Evolutionary conservation across 2,113 vertebrate species (phyloP).

Genomic region (Oncorhynchus tshawytscha): DNA sequence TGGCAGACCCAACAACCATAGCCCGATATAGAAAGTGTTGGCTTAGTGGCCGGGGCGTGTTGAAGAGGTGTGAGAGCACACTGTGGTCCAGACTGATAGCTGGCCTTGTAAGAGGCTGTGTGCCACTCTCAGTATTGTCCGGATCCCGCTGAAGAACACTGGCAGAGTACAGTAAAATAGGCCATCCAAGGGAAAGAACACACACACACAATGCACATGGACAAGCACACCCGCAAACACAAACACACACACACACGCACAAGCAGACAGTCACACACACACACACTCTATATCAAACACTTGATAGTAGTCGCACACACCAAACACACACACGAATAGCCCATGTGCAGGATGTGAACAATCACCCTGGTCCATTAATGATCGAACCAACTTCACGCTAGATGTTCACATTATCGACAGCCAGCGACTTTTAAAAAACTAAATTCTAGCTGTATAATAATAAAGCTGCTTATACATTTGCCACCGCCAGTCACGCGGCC

Average conservation of each 20-base stretch:
- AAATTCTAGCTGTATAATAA: neutral
- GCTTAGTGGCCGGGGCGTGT: neutral
- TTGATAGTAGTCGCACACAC: conserved; percentile 22
- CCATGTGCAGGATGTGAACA: conserved; percentile 14
- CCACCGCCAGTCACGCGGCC: neutral
- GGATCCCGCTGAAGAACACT: neutral
- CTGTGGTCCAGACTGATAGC: neutral
- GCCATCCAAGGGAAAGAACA: conserved; percentile 7
- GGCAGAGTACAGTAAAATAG: neutral
- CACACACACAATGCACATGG: conserved; percentile 11
- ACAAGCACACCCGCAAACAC: conserved; percentile 34
- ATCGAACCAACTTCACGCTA: conserved; percentile 8
- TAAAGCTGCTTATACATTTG: neutral
- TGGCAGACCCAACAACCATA: neutral
- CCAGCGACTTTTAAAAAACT: neutral
- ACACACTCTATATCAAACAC: conserved; percentile 13
- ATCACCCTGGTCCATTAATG: conserved; percentile 14
- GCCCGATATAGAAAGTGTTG: neutral
- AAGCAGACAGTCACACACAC: conserved; percentile 2
- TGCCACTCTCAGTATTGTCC: conserved; percentile 30
- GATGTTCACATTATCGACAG: neutral
- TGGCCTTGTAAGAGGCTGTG: conserved; percentile 14
- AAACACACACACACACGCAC: conserved; percentile 45
- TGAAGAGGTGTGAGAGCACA: neutral
- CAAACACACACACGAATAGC: neutral